These are phyloP conservation scores for Pseudanteris insignis DNA, from an alignment of 2,888 invertebrate species.

Conservation along the genomic window DNA sequence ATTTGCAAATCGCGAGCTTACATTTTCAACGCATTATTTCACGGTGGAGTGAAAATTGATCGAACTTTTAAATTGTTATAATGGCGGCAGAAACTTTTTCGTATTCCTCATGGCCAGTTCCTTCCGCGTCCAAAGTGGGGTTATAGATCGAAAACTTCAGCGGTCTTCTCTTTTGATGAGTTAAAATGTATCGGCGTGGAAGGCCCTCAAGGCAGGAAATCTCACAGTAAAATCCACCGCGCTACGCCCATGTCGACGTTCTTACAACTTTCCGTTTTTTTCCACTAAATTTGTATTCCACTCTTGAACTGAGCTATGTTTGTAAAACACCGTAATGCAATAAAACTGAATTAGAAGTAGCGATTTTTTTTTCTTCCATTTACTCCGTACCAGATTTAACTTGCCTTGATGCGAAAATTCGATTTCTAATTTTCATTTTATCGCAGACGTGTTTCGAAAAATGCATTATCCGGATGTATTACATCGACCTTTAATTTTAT, in stretches of 20 bases:
- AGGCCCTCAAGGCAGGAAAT: slow-evolving; percentile 29
- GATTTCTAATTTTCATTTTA: slow-evolving; percentile 11
- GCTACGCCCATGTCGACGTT: slow-evolving; percentile 24
- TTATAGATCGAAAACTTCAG: no score
- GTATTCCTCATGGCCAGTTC: no score
- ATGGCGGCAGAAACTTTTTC: no score
- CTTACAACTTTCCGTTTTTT: slow-evolving; percentile 25
- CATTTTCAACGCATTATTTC: no score
- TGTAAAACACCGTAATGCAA: slow-evolving; percentile 34
- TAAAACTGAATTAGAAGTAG: slow-evolving; percentile 28
- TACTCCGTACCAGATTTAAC: slow-evolving; percentile 10
- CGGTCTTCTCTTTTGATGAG: slow-evolving; percentile 15
- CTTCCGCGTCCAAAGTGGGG: no score
- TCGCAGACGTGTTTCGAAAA: no score
- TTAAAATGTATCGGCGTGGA: slow-evolving; percentile 29
- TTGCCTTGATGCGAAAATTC: slow-evolving; percentile 15
- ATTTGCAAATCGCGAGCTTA: no score
- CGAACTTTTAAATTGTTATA: no score
- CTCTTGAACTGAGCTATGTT: slow-evolving; percentile 21
- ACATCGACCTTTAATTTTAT: no score
- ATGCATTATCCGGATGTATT: slow-evolving; percentile 24
- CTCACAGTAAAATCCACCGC: slow-evolving; percentile 25
- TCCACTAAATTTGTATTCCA: slow-evolving; percentile 29
- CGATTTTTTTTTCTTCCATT: slow-evolving; percentile 21
- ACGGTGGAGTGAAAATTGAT: no score